Conservation (phyloP, 2,113 vertebrate genomes). For the Isurus oxyrinchus region DNA sequence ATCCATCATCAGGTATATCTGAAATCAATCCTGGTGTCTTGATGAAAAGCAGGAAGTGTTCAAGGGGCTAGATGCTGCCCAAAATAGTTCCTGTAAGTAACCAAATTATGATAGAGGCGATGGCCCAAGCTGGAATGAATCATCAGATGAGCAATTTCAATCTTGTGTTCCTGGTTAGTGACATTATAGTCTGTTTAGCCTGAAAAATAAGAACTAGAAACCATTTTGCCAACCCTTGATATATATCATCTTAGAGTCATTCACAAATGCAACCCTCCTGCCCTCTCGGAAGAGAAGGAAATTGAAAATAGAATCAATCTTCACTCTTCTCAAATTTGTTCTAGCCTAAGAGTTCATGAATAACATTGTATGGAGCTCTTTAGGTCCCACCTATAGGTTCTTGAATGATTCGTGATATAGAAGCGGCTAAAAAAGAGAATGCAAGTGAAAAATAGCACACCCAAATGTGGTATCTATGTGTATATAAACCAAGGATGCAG, state of each 20-base stretch:
- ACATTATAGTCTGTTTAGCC: not conserved
- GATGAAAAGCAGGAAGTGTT: not conserved
- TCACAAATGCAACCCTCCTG: not conserved
- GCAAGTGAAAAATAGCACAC: not conserved
- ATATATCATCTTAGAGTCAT: not conserved
- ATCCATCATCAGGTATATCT: not conserved
- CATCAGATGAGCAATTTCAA: not conserved
- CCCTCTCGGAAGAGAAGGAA: no score
- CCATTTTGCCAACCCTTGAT: not conserved
- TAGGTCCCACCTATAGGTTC: not conserved
- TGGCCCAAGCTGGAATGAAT: not conserved
- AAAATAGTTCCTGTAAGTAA: not conserved
- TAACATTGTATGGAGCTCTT: not conserved
- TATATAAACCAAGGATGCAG: not conserved
- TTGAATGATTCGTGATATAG: not conserved
- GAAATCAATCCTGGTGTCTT: not conserved
- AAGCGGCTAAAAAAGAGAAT: not conserved
- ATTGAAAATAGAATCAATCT: not conserved
- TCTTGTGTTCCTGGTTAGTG: not conserved
- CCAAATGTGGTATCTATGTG: not conserved
- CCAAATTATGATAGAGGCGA: not conserved
- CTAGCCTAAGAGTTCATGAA: not conserved
- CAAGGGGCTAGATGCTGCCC: not conserved
- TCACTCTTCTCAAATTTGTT: not conserved
- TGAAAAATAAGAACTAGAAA: conserved; percentile 33